phyloP scores from a whole-genome alignment of 2,113 vertebrate genomes.

The Prolemur simus region DNA sequence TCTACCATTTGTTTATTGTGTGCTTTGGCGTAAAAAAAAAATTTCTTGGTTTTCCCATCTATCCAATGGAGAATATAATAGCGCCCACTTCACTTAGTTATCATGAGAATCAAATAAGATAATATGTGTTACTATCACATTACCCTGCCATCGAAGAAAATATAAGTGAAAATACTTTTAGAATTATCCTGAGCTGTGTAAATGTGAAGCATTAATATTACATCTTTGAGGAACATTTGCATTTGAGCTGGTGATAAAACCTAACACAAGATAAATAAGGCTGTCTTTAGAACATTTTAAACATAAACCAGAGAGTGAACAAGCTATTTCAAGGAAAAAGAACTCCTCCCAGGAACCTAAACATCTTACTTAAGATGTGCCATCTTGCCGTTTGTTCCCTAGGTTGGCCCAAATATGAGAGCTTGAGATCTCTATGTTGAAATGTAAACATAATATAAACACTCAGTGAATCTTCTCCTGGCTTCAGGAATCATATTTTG shows the following conservation, averaged over 20 bases:
- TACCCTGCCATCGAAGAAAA: background rate
- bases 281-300: background rate
- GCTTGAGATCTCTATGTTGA: background rate
- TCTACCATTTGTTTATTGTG: background rate
- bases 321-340: background rate
- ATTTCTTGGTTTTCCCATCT: background rate
- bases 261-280: background rate
- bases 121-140: background rate
- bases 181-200: background rate
- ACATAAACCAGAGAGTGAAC: background rate
- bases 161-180: background rate
- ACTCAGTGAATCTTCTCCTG: background rate
- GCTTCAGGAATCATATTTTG: background rate
- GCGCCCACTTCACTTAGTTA: background rate
- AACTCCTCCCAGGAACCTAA: background rate
- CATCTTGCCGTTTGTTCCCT: background rate
- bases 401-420: background rate
- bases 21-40: background rate
- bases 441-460: background rate
- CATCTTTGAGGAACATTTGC: background rate
- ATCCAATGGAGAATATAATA: background rate
- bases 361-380: background rate
- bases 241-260: background rate
- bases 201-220: background rate
- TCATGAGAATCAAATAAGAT: background rate